These are phyloP conservation scores for Indri indri DNA, from an alignment of 2,113 vertebrate species.

Conservation along the genomic window DNA sequence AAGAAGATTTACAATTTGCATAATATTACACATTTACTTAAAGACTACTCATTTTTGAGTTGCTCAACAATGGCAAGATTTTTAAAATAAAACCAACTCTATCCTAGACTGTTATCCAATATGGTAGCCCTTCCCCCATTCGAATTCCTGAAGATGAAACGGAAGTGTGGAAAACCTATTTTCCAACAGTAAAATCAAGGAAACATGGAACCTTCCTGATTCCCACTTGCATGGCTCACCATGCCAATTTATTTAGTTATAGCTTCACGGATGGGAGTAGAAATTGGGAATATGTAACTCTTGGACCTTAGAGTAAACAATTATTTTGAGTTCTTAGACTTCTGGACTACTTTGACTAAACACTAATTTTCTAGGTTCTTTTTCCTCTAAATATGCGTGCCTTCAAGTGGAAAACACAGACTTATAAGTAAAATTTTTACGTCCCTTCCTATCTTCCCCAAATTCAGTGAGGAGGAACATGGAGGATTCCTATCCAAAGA, in stretches of 20 bases:
- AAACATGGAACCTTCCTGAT: background rate
- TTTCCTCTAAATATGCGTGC: background rate
- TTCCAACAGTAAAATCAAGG: background rate
- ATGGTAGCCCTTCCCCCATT: background rate
- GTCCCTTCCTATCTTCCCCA: background rate
- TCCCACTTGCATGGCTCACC: background rate
- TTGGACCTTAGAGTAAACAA: background rate
- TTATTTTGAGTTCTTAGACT: constrained; percentile 11
- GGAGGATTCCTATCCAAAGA: background rate
- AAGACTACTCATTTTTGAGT: constrained; percentile 2
- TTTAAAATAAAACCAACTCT: constrained; percentile 22
- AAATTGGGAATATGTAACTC: background rate
- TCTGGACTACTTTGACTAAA: background rate
- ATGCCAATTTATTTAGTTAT: background rate
- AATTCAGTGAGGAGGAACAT: background rate
- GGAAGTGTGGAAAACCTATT: background rate
- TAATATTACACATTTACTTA: background rate
- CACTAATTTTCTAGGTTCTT: background rate
- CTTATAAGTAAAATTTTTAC: background rate
- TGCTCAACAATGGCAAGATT: background rate
- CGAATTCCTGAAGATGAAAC: background rate
- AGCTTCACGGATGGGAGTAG: background rate
- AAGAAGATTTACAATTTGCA: background rate
- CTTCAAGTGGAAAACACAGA: background rate
- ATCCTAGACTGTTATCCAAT: background rate